phyloP scores from a whole-genome alignment of 2,888 invertebrate species.

The Sisyra terminalis region DNA sequence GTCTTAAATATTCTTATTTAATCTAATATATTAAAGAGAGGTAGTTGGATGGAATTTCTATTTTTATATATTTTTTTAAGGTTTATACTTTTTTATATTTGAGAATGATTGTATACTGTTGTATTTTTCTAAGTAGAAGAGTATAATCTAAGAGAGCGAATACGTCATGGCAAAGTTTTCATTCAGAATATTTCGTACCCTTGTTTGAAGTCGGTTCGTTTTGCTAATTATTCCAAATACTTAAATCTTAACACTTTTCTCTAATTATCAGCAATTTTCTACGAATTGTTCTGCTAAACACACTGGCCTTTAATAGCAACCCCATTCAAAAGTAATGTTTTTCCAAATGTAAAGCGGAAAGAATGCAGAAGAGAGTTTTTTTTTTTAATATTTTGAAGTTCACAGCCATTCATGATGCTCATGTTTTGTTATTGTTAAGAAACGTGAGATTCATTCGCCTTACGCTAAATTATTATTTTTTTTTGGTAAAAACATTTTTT shows the following conservation, averaged over 20 bases:
- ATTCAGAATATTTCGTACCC: no score
- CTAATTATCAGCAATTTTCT: no score
- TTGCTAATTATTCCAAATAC: no score
- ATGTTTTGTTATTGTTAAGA: neutral
- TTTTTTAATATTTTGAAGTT: neutral
- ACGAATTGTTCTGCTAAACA: no score
- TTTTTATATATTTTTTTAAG: slow-evolving; percentile 16
- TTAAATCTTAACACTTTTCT: no score
- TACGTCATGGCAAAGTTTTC: no score
- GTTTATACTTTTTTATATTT: no score
- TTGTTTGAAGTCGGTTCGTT: no score
- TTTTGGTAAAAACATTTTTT: neutral
- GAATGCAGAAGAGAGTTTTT: slow-evolving; percentile 4
- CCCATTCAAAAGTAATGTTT: no score
- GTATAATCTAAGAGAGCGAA: neutral
- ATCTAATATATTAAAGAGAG: slow-evolving; percentile 24
- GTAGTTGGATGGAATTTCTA: slow-evolving; percentile 38
- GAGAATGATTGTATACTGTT: slow-evolving; percentile 8
- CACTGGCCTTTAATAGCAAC: no score
- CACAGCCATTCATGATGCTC: slow-evolving; percentile 4
- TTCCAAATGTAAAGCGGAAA: slow-evolving; percentile 2
- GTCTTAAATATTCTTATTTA: neutral
- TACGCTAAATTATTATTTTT: slow-evolving; percentile 3
- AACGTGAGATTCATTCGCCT: slow-evolving; percentile 4
- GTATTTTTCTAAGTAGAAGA: neutral